Conservation (phyloP, 2,888 invertebrate species). For the Epistrophella euchroma region DNA sequence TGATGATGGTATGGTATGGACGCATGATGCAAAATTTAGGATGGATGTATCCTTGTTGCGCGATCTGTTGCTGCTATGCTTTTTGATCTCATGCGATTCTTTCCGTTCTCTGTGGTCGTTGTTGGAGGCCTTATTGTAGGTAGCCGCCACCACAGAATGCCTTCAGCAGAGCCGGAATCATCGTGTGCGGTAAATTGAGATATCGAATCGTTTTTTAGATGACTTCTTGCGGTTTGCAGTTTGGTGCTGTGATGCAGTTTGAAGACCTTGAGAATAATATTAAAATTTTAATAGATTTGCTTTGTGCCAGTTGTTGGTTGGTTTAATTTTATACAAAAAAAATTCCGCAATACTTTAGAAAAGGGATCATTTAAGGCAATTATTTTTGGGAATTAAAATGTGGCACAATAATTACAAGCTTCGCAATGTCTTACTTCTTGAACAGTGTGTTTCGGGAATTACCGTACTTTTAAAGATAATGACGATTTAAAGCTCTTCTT, state of each 20-base stretch:
- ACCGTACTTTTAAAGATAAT: too few species aligned
- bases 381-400: slow-evolving; percentile 18
- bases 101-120: background rate
- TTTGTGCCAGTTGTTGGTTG: slow-evolving; percentile 56
- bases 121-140: slow-evolving; percentile 53
- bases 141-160: slow-evolving; percentile 55
- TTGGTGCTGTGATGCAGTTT: slow-evolving; percentile 6
- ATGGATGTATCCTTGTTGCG: slow-evolving; percentile 61
- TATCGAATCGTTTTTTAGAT: slow-evolving; percentile 67
- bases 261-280: slow-evolving; percentile 41
- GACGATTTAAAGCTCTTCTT: too few species aligned
- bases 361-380: slow-evolving; percentile 32
- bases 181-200: slow-evolving; percentile 76
- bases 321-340: slow-evolving; percentile 31
- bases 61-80: slow-evolving; percentile 49
- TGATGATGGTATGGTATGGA: background rate
- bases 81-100: slow-evolving; percentile 70
- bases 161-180: slow-evolving; percentile 31
- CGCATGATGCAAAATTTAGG: slow-evolving; percentile 6
- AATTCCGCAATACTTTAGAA: slow-evolving; percentile 21
- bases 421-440: background rate
- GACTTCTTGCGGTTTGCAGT: slow-evolving; percentile 68
- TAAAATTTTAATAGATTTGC: slow-evolving; percentile 58
- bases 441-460: background rate
- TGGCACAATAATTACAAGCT: slow-evolving; percentile 32